phyloP scores from a whole-genome alignment of 2,888 invertebrate species.

The Clunio marinus region DNA sequence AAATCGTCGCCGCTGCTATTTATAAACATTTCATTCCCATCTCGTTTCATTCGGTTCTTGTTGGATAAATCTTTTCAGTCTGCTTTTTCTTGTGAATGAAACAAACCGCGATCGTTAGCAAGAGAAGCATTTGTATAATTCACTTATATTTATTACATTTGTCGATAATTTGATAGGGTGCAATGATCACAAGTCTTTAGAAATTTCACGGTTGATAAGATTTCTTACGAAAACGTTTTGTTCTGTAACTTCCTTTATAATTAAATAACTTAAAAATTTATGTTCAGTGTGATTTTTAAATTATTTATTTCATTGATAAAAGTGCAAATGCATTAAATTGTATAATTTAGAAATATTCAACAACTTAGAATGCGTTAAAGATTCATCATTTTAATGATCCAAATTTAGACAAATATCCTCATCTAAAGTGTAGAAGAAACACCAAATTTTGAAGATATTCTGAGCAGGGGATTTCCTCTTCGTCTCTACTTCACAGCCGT shows the following conservation, averaged over 20 bases:
- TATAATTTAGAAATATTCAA: neutral
- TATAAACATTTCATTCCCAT: constrained; percentile 17
- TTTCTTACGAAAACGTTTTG: neutral
- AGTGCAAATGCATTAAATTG: neutral
- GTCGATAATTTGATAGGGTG: neutral
- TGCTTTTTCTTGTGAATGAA: constrained; percentile 20
- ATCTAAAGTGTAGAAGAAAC: neutral
- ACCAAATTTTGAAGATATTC: neutral
- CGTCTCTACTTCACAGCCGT: neutral
- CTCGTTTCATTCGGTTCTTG: neutral
- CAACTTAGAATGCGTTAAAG: no score
- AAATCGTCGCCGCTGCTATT: constrained; percentile 3
- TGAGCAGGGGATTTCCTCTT: constrained; percentile 34
- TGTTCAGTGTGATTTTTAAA: neutral
- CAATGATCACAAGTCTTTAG: neutral
- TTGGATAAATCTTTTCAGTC: constrained; percentile 2
- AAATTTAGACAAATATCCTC: neutral
- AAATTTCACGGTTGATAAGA: constrained; percentile 14
- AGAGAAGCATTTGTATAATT: constrained; percentile 22
- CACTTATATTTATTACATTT: no score
- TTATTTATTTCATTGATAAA: neutral
- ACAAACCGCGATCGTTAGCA: neutral
- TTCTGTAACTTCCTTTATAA: neutral
- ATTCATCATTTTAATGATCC: no score
- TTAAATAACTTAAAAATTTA: neutral